Evolutionary conservation across 2,797 vertebrate species (phyloP), one percentile per base, ranked within the genome.

Genomic region (Megalops cyprinoides): DNA sequence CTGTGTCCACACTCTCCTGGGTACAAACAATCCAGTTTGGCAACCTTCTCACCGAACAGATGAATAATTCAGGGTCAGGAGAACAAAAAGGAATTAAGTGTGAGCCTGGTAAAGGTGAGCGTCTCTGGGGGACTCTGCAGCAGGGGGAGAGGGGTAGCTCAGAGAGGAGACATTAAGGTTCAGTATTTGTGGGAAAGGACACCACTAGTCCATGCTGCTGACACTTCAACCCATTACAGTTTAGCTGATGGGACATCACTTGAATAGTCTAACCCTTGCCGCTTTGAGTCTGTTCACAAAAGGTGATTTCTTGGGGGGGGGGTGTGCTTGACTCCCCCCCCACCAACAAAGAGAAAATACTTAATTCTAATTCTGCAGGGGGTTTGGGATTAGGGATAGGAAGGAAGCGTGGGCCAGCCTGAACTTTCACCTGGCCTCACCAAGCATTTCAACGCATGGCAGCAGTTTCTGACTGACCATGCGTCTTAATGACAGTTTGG

Each of bases 21-120:
- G 76, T n/a, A 77, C 34, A 60, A 44, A 77, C 53, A 77, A 23
- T 20, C 10, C 12, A 23, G 62, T 37, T 67, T 58, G 7, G 15
- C 5, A 42, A 28, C 74, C 10, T 42, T 44, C 37, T 60, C 53
- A n/a, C n/a, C n/a, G 4, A 60, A 55, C 9, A 15, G 56, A 31
- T 62, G 25, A 78, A 67, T 78, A 48, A 65, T 49, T 78, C 34
- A 31, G 56, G 58, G 58, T 78, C 42, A 37, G n/a, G 28, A 4
- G 77, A 25, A 65, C 56, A 28, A 67, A 65, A 62, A 39, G 76
- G 76, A 34, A 44, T 77, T 20, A 77, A 77, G 37, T 25, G 1
- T 46, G 42, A 3, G 37, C 4, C 23, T 42, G 9, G 55, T 55
- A 46, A 15, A 77, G 23, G 76, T 46, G 55, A 78, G 44, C 15